Percentiles rank a stretch among this genome's conserved stretches.
phyloP scores from a whole-genome alignment of 2,113 vertebrate genomes.

The Sialia sialis region DNA sequence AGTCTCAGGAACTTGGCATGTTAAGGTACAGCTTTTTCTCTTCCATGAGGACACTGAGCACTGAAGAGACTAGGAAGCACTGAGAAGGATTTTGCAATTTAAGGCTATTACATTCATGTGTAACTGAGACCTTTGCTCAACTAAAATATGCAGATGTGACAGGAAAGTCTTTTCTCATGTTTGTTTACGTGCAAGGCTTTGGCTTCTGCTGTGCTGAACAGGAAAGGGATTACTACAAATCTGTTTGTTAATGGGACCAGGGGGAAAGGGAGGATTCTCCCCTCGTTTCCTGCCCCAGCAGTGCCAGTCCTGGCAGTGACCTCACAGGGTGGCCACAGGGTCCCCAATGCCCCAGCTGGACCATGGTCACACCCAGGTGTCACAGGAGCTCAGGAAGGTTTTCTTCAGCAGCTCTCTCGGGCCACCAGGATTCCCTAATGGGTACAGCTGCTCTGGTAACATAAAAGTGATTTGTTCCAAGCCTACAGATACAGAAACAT shows the following conservation, averaged over 20 bases:
- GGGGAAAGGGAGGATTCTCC: background rate
- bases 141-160: background rate
- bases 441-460: background rate
- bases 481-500: background rate
- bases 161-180: background rate
- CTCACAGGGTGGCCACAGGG: background rate
- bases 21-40: background rate
- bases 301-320: background rate
- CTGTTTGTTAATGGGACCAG: background rate
- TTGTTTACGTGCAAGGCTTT: background rate
- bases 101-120: background rate
- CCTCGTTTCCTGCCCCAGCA: accelerated
- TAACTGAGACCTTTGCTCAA: background rate
- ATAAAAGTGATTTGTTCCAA: background rate
- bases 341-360: accelerated
- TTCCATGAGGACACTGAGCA: background rate
- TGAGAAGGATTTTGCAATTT: background rate
- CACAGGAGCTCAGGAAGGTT: background rate
- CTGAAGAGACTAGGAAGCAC: background rate
- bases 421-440: background rate
- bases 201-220: accelerated
- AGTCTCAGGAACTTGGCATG: background rate
- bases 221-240: background rate
- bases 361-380: accelerated
- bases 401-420: background rate